These are phyloP conservation scores for Caenorhabditis elegans DNA, from an alignment of 1,140 invertebrate species.

Conservation along the genomic window WBcel235 BX284603.4:9745501-9746000, in stretches of 20 bases:
- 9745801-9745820: not conserved
- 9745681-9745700: too few relatives aligned
- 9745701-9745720: not conserved
- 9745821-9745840: not conserved
- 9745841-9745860: not conserved
- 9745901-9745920: constrained; percentile 49
- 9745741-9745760: constrained; percentile 32
- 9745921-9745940: constrained; percentile 63
- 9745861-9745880: not conserved
- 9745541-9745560: constrained; percentile 11
- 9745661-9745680: too few relatives aligned
- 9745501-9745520: not conserved
- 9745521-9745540: not conserved
- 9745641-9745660: too few relatives aligned
- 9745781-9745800: constrained; percentile 19
- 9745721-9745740: constrained; percentile 30
- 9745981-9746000: constrained; percentile 11
- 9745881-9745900: constrained; percentile 26
- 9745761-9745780: constrained; percentile 26
- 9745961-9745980: constrained; percentile 54
- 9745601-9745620: not conserved
- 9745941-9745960: constrained; percentile 62
- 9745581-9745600: not conserved
- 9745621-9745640: too few relatives aligned
- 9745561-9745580: constrained; percentile 13